These are phyloP conservation scores for Cinclus cinclus DNA, from an alignment of 2,113 vertebrate species.

Conservation along the genomic window DNA sequence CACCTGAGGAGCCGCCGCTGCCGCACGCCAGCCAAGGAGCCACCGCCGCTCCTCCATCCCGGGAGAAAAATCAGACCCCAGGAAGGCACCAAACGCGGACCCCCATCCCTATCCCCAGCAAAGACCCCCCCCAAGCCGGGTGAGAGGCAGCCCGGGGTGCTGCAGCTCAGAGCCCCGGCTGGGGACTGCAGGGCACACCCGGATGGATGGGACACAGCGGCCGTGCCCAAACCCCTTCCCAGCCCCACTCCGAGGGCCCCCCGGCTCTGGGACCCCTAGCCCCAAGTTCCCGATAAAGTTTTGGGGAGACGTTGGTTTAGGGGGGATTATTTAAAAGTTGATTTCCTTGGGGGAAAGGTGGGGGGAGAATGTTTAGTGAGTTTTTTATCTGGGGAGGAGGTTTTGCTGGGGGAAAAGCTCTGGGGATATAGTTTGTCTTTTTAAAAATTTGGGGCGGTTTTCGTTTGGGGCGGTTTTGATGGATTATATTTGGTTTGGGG, in stretches of 20 bases:
- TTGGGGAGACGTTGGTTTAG: too few species aligned
- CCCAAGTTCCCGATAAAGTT: not conserved
- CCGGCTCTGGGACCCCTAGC: accelerated
- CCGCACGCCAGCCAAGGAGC: not conserved
- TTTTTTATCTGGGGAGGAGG: not conserved
- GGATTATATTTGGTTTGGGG: not conserved
- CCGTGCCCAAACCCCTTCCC: not conserved
- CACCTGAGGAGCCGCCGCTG: not conserved
- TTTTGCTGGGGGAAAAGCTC: not conserved
- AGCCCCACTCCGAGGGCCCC: not conserved
- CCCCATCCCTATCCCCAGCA: not conserved
- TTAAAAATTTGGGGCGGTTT: not conserved
- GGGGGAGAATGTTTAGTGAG: not conserved
- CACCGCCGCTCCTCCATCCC: not conserved
- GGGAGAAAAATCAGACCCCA: not conserved
- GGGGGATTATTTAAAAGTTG: not conserved
- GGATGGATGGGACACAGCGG: accelerated
- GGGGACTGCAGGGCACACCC: not conserved
- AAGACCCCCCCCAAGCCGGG: not conserved
- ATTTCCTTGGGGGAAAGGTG: not conserved
- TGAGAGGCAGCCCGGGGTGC: not conserved
- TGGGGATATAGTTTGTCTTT: not conserved
- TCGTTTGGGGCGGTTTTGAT: not conserved
- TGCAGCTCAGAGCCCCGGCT: not conserved
- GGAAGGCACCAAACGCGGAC: not conserved